A percentile compares a stretch with the other conserved stretches of the same genome.
These are phyloP conservation scores for Antedon mediterranea DNA, from an alignment of 53 echinoderm and acorn worm genomes.

Conservation along the genomic window DNA sequence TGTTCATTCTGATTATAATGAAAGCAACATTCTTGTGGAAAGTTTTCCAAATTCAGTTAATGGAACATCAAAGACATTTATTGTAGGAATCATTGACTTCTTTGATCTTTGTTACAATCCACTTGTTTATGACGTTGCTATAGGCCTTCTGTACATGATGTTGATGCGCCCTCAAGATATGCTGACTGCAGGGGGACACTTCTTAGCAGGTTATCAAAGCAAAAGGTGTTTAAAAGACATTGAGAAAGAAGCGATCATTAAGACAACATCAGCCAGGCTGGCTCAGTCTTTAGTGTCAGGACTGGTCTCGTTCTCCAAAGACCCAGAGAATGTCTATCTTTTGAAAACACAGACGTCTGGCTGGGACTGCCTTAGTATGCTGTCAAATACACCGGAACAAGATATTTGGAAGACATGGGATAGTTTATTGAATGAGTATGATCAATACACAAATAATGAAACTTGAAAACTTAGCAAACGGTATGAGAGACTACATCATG, in stretches of 20 bases:
- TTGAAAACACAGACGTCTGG: conserved; percentile 29
- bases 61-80: conserved; percentile 6
- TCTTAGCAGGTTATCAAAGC: conserved; percentile 41
- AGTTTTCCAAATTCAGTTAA: background rate
- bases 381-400: conserved; percentile 21
- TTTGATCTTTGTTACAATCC: conserved; percentile 27
- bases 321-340: conserved; percentile 36
- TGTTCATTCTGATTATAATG: background rate
- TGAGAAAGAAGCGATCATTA: conserved; percentile 35
- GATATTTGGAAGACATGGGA: conserved; percentile 20
- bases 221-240: conserved; percentile 13
- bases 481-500: too few relatives aligned
- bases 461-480: too few relatives aligned
- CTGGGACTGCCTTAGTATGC: conserved; percentile 35
- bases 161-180: conserved; percentile 26
- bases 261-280: conserved; percentile 34
- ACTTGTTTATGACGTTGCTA: conserved; percentile 49
- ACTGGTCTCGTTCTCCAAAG: conserved; percentile 11
- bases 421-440: background rate
- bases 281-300: conserved; percentile 35
- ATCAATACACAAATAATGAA: too few relatives aligned
- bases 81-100: conserved; percentile 64
- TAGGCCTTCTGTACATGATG: conserved; percentile 39
- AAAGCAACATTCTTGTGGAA: background rate
- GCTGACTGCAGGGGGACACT: conserved; percentile 28